These are phyloP conservation scores for Colistium nudipinnis DNA, from an alignment of 2,113 vertebrate genomes.

Conservation along the genomic window DNA sequence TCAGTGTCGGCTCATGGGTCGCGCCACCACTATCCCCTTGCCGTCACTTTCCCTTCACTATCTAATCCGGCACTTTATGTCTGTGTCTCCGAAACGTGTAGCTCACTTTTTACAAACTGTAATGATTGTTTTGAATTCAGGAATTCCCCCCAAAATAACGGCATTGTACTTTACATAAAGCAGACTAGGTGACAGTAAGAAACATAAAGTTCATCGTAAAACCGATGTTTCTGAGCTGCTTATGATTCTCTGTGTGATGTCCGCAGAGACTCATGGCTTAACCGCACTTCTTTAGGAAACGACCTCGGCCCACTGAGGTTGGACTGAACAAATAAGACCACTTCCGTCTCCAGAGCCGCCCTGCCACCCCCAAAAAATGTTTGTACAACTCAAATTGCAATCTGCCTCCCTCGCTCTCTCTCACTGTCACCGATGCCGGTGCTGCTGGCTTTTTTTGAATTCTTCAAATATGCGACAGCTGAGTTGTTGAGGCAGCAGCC, in stretches of 20 bases:
- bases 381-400: constrained; percentile 34
- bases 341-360: not conserved
- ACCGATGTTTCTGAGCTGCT: not conserved
- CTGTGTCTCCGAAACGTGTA: too few relatives aligned
- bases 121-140: too few relatives aligned
- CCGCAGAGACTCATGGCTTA: not conserved
- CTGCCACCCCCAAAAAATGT: constrained; percentile 24
- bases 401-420: constrained; percentile 42
- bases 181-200: not conserved
- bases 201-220: not conserved
- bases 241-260: constrained; percentile 6
- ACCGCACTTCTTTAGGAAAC: not conserved
- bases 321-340: not conserved
- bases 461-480: constrained; percentile 38
- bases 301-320: constrained; percentile 1
- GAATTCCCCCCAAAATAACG: too few relatives aligned
- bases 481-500: constrained; percentile 31
- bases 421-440: constrained; percentile 23
- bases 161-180: not conserved
- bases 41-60: too few relatives aligned
- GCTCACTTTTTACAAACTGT: not conserved
- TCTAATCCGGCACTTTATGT: too few relatives aligned
- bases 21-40: too few relatives aligned
- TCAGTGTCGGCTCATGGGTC: too few relatives aligned
- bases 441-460: not conserved